Evolutionary conservation across 2,888 invertebrate species (phyloP).

Genomic region (Drosophila mulleri): DNA sequence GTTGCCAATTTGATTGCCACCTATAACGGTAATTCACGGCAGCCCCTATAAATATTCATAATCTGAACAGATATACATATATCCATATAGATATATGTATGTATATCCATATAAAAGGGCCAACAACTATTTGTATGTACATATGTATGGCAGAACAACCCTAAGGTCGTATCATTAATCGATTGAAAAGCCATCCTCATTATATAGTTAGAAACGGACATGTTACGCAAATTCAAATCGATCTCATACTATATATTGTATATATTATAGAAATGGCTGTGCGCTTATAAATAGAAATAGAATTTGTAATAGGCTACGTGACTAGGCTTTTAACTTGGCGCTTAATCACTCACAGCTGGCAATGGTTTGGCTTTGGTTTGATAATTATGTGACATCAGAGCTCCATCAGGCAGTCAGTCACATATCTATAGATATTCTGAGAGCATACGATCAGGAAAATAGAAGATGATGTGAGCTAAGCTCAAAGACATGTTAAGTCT

Average conservation of each 20-base stretch:
- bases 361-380: conserved; percentile 1
- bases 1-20: conserved; percentile 54
- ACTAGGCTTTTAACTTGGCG: conserved; percentile 24
- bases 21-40: conserved; percentile 29
- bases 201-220: conserved; percentile 3
- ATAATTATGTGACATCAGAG: conserved; percentile 32
- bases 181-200: conserved; percentile 14
- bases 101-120: background rate
- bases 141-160: background rate
- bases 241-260: background rate
- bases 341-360: conserved; percentile 6
- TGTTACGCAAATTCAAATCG: conserved; percentile 17
- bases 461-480: background rate
- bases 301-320: conserved; percentile 45
- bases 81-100: background rate
- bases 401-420: background rate
- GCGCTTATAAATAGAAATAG: conserved; percentile 25
- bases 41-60: conserved; percentile 14
- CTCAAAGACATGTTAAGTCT: background rate
- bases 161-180: background rate
- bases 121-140: background rate
- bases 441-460: background rate
- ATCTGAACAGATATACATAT: background rate
- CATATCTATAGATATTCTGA: background rate
- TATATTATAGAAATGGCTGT: background rate